Conservation (phyloP, 2,888 invertebrate species). For the Lepeophtheirus nordmannii region DNA sequence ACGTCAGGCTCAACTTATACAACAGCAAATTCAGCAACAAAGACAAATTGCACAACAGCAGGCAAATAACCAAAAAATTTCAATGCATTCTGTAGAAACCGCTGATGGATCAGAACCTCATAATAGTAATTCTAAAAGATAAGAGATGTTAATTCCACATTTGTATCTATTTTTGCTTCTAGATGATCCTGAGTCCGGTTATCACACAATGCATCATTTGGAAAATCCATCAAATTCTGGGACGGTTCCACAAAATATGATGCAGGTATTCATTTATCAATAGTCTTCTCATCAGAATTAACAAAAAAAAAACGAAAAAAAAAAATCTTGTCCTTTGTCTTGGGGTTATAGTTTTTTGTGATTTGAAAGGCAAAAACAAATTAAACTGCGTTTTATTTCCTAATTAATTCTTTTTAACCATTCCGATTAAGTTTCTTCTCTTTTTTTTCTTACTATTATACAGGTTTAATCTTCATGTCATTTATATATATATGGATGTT, state of each 20-base stretch:
- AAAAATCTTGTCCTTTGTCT: neutral
- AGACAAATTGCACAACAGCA: slow-evolving; percentile 25
- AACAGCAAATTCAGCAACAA: slow-evolving; percentile 27
- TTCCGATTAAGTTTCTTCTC: neutral
- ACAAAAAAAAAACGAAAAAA: too few relatives aligned
- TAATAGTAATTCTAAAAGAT: too few relatives aligned
- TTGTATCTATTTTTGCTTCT: neutral
- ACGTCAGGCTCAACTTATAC: slow-evolving; percentile 29
- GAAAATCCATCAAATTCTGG: neutral
- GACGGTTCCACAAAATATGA: neutral
- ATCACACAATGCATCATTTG: slow-evolving; percentile 1
- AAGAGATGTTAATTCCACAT: neutral
- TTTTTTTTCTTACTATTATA: neutral
- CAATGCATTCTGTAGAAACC: too few relatives aligned
- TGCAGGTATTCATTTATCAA: neutral
- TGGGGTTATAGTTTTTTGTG: neutral
- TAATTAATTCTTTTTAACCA: neutral
- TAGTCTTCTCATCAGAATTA: too few relatives aligned
- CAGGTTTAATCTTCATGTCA: neutral
- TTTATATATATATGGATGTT: neutral
- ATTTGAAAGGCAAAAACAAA: neutral
- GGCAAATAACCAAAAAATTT: too few relatives aligned
- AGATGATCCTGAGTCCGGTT: neutral
- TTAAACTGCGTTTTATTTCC: neutral
- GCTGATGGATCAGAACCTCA: too few relatives aligned